Evolutionary conservation across 2,888 invertebrate species (phyloP).

Genomic region (Catocala nupta): DNA sequence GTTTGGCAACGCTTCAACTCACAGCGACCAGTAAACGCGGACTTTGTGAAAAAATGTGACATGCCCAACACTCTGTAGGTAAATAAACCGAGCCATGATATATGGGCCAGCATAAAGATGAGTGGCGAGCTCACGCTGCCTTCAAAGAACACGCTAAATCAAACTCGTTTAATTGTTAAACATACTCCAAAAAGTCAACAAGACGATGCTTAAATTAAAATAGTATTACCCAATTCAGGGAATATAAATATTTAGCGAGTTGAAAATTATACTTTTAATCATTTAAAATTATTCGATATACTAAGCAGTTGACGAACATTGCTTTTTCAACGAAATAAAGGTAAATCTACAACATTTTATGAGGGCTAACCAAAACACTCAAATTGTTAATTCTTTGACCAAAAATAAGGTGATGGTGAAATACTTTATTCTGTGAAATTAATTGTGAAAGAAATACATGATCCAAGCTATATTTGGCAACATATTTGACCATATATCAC

Average conservation of each 20-base stretch:
- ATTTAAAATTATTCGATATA: too few relatives aligned
- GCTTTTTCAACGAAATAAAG: too few relatives aligned
- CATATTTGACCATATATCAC: too few relatives aligned
- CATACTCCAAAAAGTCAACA: conserved; percentile 50
- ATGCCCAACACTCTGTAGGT: conserved; percentile 59
- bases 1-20: conserved; percentile 79
- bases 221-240: conserved; percentile 23
- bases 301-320: too few relatives aligned
- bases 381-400: too few relatives aligned
- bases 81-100: conserved; percentile 71
- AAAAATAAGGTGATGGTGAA: too few relatives aligned
- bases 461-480: too few relatives aligned
- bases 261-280: not conserved
- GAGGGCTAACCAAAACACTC: too few relatives aligned
- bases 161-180: conserved; percentile 62
- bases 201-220: conserved; percentile 46
- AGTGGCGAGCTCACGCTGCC: conserved; percentile 51
- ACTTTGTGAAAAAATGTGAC: conserved; percentile 75
- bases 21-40: conserved; percentile 66
- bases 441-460: too few relatives aligned
- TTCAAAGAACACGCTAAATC: conserved; percentile 73
- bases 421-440: too few relatives aligned
- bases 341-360: too few relatives aligned
- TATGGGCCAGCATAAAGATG: conserved; percentile 58
- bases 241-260: conserved; percentile 5